Evolutionary conservation across 1,140 invertebrate genomes (phyloP).

Genomic region (Cyclina sinensis): DNA sequence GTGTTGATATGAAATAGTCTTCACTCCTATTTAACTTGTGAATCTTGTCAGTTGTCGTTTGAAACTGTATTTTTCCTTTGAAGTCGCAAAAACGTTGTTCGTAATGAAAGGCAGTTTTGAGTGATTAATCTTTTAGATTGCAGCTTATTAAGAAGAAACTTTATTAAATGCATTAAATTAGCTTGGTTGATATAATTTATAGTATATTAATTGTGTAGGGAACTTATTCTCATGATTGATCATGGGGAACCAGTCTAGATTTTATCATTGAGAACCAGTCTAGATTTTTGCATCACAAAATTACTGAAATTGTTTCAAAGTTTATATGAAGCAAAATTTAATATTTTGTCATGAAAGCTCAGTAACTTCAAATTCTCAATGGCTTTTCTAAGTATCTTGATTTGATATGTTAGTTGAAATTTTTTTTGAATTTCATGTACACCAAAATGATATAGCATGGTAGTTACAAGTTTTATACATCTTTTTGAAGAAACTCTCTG

Average conservation of each 20-base stretch:
- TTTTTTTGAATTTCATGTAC: too few species aligned
- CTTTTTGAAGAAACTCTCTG: too few species aligned
- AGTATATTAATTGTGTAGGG: neutral
- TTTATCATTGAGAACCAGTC: too few species aligned
- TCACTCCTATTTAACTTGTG: neutral
- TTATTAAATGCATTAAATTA: slow-evolving; percentile 22
- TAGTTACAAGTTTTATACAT: too few species aligned
- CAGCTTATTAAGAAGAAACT: neutral
- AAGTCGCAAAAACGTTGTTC: neutral
- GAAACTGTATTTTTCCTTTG: neutral
- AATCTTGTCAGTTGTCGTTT: neutral
- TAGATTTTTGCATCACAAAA: too few species aligned
- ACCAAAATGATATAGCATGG: too few species aligned
- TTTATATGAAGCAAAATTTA: too few species aligned
- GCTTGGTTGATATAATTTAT: neutral
- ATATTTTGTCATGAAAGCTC: too few species aligned
- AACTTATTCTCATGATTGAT: neutral
- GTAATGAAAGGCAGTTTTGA: slow-evolving; percentile 16
- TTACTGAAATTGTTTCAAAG: too few species aligned
- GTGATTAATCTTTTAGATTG: slow-evolving; percentile 20
- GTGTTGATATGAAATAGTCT: neutral
- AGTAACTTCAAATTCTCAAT: too few species aligned
- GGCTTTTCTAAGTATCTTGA: too few species aligned
- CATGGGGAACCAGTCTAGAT: neutral
- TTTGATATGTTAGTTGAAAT: too few species aligned